These are phyloP conservation scores for Taphrorychus bicolor DNA, from an alignment of 2,888 invertebrate genomes.

Conservation along the genomic window DNA sequence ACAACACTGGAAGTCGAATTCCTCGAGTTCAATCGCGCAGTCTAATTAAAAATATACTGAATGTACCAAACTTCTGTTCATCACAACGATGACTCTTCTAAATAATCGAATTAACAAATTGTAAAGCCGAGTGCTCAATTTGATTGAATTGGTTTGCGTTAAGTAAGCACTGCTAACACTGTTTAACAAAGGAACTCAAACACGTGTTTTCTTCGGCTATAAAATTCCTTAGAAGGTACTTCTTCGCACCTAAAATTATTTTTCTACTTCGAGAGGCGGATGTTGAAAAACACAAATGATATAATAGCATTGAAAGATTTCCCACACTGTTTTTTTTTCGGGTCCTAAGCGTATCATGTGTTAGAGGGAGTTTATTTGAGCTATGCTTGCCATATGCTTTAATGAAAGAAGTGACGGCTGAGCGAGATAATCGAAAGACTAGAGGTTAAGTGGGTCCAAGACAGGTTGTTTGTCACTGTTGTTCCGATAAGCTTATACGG, in stretches of 20 bases:
- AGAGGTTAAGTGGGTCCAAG: not conserved
- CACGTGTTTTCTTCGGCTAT: not conserved
- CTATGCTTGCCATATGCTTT: slow-evolving; percentile 9
- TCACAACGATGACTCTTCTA: slow-evolving; percentile 3
- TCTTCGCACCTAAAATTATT: slow-evolving; percentile 9
- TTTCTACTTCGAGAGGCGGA: slow-evolving; percentile 26
- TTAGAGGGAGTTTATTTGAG: not conserved
- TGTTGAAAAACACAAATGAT: slow-evolving; percentile 38
- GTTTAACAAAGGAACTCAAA: not conserved
- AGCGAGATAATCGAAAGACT: not conserved
- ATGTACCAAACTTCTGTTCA: not conserved
- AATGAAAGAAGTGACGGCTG: not conserved
- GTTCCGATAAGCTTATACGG: not conserved
- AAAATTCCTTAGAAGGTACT: not conserved
- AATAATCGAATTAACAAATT: slow-evolving; percentile 6
- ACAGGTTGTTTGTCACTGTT: not conserved
- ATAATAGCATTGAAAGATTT: slow-evolving; percentile 35
- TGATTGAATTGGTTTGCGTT: not conserved
- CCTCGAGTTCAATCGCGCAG: not conserved
- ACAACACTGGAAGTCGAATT: not conserved
- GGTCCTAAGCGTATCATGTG: not conserved
- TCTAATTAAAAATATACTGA: not conserved
- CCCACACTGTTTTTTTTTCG: slow-evolving; percentile 8
- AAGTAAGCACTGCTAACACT: not conserved
- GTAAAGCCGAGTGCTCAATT: not conserved